phyloP scores from a whole-genome alignment of 2,888 invertebrate genomes.

The Muschampia plurimacula region DNA sequence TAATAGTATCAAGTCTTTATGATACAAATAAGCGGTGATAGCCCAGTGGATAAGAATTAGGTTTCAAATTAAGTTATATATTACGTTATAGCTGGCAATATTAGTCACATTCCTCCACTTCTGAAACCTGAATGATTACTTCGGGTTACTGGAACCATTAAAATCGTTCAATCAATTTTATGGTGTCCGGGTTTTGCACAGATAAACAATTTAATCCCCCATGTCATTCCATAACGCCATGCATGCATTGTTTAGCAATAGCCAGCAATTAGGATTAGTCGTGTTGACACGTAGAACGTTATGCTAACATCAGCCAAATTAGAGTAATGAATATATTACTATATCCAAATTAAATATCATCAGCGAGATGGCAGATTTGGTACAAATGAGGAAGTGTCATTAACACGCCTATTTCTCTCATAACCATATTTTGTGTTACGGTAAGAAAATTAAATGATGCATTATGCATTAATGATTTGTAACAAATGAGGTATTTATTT shows the following conservation, averaged over 20 bases:
- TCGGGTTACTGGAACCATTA: background rate
- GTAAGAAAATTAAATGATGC: no score
- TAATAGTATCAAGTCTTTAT: no score
- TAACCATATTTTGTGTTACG: no score
- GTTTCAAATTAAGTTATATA: no score
- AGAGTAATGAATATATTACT: constrained; percentile 10
- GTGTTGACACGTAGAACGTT: constrained; percentile 10
- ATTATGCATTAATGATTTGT: no score
- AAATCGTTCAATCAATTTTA: background rate
- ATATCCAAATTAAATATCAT: background rate
- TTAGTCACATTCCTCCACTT: no score
- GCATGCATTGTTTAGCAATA: constrained; percentile 17
- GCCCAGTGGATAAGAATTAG: no score
- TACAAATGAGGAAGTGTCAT: background rate
- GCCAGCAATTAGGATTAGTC: constrained; percentile 18
- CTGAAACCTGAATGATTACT: background rate
- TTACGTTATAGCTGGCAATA: no score
- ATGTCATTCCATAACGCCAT: constrained; percentile 12
- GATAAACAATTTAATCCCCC: constrained; percentile 10
- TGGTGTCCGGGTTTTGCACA: background rate
- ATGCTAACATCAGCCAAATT: constrained; percentile 10
- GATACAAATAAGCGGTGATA: no score
- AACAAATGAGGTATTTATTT: no score
- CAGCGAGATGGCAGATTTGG: background rate
- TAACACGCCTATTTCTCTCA: no score